These are phyloP conservation scores for human (Homo sapiens) DNA, from an alignment of 2,113 vertebrate genomes.

Conservation along the genomic window GRCh38 chr11:133937001-133937500, in stretches of 20 bases:
- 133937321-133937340: not conserved
- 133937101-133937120: not conserved
- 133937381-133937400: constrained; percentile 97
- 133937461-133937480: constrained; percentile 92
- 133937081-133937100: not conserved
- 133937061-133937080: not conserved
- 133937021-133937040: constrained; percentile 4
- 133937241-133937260: not conserved
- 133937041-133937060: not conserved
- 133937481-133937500: constrained; percentile 94
- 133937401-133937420: constrained; percentile 97
- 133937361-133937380: constrained; percentile 88
- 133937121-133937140: not conserved
- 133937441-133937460: constrained; percentile 95
- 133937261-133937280: not conserved
- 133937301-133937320: not conserved
- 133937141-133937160: not conserved
- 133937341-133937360: fast-evolving
- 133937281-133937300: not conserved
- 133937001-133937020: constrained; percentile 49
- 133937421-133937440: constrained; percentile 97
- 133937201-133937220: fast-evolving
- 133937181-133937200: not conserved
- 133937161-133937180: no score
- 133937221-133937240: not conserved